Conservation (phyloP, 2,888 invertebrate species). For the Emmelina monodactyla region DNA sequence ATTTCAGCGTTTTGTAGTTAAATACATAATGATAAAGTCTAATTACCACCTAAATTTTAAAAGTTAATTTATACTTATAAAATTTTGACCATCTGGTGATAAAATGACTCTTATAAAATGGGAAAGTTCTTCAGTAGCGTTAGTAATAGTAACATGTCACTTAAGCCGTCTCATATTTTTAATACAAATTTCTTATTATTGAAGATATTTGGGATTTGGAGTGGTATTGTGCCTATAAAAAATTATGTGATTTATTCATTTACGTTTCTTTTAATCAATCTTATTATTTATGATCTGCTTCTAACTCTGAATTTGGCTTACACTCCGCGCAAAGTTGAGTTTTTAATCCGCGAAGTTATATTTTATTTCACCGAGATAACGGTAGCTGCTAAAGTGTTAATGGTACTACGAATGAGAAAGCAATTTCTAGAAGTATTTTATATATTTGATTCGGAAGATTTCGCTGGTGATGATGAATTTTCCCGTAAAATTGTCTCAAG, state of each 20-base stretch:
- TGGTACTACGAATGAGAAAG: conserved; percentile 29
- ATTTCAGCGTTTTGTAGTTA: too few relatives aligned
- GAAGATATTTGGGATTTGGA: neutral
- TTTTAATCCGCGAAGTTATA: conserved; percentile 2
- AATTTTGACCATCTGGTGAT: too few relatives aligned
- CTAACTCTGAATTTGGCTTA: neutral
- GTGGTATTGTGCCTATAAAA: neutral
- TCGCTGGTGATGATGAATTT: conserved; percentile 25
- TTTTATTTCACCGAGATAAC: conserved; percentile 21
- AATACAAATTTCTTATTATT: neutral
- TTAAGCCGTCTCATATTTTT: neutral
- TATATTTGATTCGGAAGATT: conserved; percentile 31
- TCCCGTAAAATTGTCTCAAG: conserved; percentile 24
- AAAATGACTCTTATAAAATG: too few relatives aligned
- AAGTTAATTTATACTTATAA: too few relatives aligned
- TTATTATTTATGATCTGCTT: neutral
- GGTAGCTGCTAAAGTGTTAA: conserved; percentile 26
- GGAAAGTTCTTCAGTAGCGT: too few relatives aligned
- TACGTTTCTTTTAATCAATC: neutral
- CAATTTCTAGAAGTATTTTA: conserved; percentile 29
- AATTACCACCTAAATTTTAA: too few relatives aligned
- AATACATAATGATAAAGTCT: too few relatives aligned
- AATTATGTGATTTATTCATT: neutral
- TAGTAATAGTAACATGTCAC: too few relatives aligned
- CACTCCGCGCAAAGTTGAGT: neutral